Conservation (phyloP, 2,113 vertebrate species). For the Albula glossodonta region DNA sequence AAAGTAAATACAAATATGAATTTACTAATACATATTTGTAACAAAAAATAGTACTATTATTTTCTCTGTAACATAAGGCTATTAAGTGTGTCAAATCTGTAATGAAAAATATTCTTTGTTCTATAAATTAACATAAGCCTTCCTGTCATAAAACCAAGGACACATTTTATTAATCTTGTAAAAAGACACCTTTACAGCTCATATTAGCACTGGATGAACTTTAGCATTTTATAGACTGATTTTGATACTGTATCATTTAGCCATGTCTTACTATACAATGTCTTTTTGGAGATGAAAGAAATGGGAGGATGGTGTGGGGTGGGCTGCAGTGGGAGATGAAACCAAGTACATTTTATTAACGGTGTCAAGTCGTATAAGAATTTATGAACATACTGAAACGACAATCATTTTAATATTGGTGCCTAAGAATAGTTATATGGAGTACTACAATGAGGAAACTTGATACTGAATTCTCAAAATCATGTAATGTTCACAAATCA, state of each 20-base stretch:
- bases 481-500: neutral
- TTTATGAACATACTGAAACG: constrained; percentile 40
- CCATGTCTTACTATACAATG: neutral
- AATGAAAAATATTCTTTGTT: constrained; percentile 13
- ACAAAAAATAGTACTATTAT: too few relatives aligned
- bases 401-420: neutral
- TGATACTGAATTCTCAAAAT: neutral
- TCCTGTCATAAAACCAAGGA: neutral
- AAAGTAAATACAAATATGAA: too few relatives aligned
- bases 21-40: too few relatives aligned
- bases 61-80: too few relatives aligned
- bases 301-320: too few relatives aligned
- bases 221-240: neutral
- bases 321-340: neutral
- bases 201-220: neutral
- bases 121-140: neutral
- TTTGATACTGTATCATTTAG: neutral
- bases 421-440: neutral
- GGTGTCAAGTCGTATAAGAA: neutral
- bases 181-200: neutral
- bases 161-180: neutral
- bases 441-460: neutral
- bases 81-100: too few relatives aligned
- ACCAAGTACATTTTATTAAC: neutral
- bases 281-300: neutral